A percentile compares a stretch with the other conserved stretches of the same genome.
phyloP scores from a whole-genome alignment of 2,888 invertebrate genomes.

The Lepidonotus clava region DNA sequence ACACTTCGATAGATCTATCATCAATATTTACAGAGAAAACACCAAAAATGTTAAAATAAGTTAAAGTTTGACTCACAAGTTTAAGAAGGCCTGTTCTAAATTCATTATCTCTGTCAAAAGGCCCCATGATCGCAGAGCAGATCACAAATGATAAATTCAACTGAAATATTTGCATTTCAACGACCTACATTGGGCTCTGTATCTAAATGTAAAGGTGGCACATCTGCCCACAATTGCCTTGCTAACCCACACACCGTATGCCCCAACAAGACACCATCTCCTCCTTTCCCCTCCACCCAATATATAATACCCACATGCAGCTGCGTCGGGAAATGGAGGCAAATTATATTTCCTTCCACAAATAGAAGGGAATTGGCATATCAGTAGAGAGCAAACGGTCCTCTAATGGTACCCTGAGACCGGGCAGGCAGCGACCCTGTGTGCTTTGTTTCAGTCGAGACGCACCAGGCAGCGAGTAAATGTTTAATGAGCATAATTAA shows the following conservation, averaged over 20 bases:
- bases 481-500: slow-evolving; percentile 42
- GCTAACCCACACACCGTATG: background rate
- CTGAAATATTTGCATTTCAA: too few relatives aligned
- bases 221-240: background rate
- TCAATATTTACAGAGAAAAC: too few relatives aligned
- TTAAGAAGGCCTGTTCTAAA: too few relatives aligned
- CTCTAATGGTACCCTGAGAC: slow-evolving; percentile 23
- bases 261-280: too few relatives aligned
- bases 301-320: background rate
- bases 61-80: too few relatives aligned
- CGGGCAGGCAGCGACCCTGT: background rate
- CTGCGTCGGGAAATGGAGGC: slow-evolving; percentile 10
- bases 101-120: too few relatives aligned
- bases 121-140: too few relatives aligned
- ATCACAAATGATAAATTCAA: too few relatives aligned
- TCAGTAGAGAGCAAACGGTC: slow-evolving; percentile 25
- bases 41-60: too few relatives aligned
- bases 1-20: too few relatives aligned
- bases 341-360: slow-evolving; percentile 48
- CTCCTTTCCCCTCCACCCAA: background rate
- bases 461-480: slow-evolving; percentile 1
- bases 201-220: background rate
- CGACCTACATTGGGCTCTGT: too few relatives aligned
- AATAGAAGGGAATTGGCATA: slow-evolving; percentile 43
- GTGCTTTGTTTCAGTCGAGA: slow-evolving; percentile 1